Conservation (phyloP, 2,797 vertebrate species). For the Spinus olivaceus region DNA sequence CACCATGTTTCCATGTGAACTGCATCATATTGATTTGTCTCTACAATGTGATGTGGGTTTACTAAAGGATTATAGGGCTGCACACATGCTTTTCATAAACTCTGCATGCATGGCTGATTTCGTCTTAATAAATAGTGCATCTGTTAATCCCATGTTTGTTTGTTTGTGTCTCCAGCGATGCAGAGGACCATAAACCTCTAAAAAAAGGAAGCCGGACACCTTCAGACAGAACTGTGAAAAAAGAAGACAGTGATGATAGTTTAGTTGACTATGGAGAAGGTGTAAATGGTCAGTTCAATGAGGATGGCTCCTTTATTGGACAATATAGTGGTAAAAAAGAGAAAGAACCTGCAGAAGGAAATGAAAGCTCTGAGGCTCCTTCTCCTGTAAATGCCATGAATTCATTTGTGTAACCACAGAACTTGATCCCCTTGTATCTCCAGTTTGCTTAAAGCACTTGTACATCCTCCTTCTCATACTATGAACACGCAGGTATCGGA, state of each 20-base stretch:
- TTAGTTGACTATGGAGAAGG: constrained; percentile 99
- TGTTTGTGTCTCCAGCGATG: constrained; percentile 84
- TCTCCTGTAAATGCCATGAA: constrained; percentile 97
- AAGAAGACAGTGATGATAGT: constrained; percentile 97
- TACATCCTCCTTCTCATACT: constrained; percentile 53
- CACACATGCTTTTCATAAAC: constrained; percentile 53
- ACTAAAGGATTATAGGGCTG: constrained; percentile 35
- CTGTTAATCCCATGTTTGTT: constrained; percentile 4
- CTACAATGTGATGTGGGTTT: constrained; percentile 43
- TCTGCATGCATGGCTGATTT: constrained; percentile 59
- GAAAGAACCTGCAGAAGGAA: constrained; percentile 89
- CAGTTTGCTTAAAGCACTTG: constrained; percentile 63
- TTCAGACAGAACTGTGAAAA: constrained; percentile 95
- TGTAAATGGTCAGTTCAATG: constrained; percentile 97
- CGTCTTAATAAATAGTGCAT: background rate
- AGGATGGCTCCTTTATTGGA: constrained; percentile 98
- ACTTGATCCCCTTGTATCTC: constrained; percentile 39
- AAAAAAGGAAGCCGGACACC: constrained; percentile 97
- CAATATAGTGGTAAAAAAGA: constrained; percentile 96
- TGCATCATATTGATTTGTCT: constrained; percentile 37
- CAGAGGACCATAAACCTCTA: constrained; percentile 96
- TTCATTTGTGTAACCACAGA: constrained; percentile 89
- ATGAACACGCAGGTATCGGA: constrained; percentile 55
- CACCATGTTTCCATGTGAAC: constrained; percentile 61
- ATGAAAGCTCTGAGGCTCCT: constrained; percentile 94